Evolutionary conservation across 2,797 vertebrate genomes (phyloP).

Genomic region (Staurois parvus): DNA sequence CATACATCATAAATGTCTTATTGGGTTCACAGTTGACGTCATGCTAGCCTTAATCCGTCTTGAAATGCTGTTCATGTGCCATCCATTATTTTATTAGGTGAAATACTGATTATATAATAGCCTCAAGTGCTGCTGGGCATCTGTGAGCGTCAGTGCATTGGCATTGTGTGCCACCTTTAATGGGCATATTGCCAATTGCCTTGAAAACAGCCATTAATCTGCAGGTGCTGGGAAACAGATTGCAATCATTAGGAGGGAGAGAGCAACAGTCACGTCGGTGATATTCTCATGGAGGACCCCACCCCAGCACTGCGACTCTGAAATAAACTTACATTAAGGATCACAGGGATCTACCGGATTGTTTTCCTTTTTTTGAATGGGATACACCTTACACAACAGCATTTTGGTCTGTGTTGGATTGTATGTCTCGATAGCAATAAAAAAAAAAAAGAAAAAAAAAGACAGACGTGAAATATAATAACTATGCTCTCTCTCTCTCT

Average conservation of each 20-base stretch:
- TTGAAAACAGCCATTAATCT: slow-evolving; percentile 25
- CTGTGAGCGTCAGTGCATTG: neutral
- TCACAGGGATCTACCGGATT: neutral
- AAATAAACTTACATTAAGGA: neutral
- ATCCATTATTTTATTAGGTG: no score
- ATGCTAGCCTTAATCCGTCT: neutral
- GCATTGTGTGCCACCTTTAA: slow-evolving; percentile 7
- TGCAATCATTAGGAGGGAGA: slow-evolving; percentile 9
- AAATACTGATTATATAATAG: neutral
- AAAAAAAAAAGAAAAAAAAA: neutral
- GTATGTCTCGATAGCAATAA: neutral
- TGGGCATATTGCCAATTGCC: neutral
- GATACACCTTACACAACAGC: neutral
- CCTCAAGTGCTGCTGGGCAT: neutral
- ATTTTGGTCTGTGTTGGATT: neutral
- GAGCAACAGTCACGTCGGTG: neutral
- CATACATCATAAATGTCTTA: neutral
- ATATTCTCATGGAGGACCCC: slow-evolving; percentile 52
- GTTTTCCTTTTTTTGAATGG: neutral
- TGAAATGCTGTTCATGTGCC: no score
- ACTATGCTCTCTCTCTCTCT: no score
- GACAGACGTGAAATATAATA: no score
- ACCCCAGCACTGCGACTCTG: slow-evolving; percentile 51
- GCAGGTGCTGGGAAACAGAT: slow-evolving; percentile 25
- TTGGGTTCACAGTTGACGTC: neutral